A percentile compares a stretch with the other conserved stretches of the same genome.
These are phyloP conservation scores for Lates calcarifer DNA, from an alignment of 2,113 vertebrate species.

Conservation along the genomic window DNA sequence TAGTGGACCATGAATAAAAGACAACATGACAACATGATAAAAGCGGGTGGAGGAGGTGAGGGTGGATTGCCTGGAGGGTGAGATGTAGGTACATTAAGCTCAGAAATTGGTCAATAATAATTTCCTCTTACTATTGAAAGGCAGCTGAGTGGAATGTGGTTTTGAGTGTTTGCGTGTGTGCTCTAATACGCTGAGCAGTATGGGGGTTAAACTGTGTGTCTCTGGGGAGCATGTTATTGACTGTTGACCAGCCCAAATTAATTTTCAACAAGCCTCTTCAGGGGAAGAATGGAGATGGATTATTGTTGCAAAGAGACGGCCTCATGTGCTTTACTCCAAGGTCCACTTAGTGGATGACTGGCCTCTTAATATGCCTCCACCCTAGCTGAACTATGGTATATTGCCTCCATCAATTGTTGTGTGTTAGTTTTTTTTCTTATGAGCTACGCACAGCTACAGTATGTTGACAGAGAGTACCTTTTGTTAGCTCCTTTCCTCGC, in stretches of 20 bases:
- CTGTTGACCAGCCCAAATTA: conserved; percentile 81
- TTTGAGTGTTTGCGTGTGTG: conserved; percentile 54
- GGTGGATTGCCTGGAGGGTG: conserved; percentile 54
- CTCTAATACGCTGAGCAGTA: conserved; percentile 51
- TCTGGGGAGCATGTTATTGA: conserved; percentile 76
- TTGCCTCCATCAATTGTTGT: conserved; percentile 22
- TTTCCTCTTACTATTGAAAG: conserved; percentile 65
- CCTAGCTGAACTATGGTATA: conserved; percentile 3
- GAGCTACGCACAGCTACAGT: conserved; percentile 10
- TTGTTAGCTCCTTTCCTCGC: conserved; percentile 42
- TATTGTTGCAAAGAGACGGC: conserved; percentile 56
- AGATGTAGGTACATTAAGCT: conserved; percentile 69
- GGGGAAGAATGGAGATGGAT: conserved; percentile 75
- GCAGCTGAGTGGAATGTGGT: conserved; percentile 65
- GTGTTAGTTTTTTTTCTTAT: conserved; percentile 1
- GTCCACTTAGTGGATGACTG: conserved; percentile 60
- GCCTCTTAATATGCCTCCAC: conserved; percentile 42
- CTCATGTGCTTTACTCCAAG: conserved; percentile 50
- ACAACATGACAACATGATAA: conserved; percentile 35
- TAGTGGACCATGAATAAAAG: conserved; percentile 48
- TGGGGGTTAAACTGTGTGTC: conserved; percentile 70
- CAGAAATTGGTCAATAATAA: conserved; percentile 76
- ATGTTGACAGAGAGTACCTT: conserved; percentile 53
- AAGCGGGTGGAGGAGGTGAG: conserved; percentile 42
- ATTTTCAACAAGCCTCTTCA: conserved; percentile 81